Percentiles rank a stretch among this genome's conserved stretches.
Conservation (phyloP, 2,113 vertebrate species). For the Sclerurus mexicanus region DNA sequence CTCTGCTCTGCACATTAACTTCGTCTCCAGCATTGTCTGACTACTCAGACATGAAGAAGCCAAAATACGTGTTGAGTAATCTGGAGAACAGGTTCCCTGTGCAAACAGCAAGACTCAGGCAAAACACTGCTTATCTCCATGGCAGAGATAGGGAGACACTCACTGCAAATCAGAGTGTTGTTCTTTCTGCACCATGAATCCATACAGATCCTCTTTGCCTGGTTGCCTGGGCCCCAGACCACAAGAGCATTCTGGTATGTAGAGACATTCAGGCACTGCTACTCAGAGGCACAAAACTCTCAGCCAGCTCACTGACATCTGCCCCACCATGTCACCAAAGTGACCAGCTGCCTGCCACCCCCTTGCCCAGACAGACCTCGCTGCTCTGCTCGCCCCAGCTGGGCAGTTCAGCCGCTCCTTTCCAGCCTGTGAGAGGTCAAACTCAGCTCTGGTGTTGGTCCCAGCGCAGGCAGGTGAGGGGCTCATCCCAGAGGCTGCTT, state of each 20-base stretch:
- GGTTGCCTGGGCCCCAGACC: not conserved
- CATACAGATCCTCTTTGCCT: not conserved
- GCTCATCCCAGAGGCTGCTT: not conserved
- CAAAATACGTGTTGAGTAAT: not conserved
- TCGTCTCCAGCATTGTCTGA: not conserved
- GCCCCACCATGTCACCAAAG: rapidly evolving
- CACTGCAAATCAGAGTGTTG: not conserved
- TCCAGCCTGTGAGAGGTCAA: rapidly evolving
- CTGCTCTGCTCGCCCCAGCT: not conserved
- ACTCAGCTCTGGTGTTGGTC: rapidly evolving
- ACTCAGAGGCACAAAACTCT: not conserved
- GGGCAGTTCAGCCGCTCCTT: not conserved
- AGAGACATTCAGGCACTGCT: not conserved
- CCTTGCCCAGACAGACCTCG: not conserved
- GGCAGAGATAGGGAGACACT: not conserved
- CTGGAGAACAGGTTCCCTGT: not conserved
- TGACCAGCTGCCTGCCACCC: not conserved
- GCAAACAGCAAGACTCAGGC: not conserved
- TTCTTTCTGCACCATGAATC: not conserved
- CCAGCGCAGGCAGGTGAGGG: rapidly evolving
- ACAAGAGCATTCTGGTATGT: not conserved
- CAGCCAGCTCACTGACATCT: not conserved
- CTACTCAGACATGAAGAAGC: not conserved
- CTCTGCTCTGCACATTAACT: not conserved
- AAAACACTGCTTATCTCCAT: not conserved